Percentiles rank a stretch among this genome's conserved stretches.
Conservation (phyloP, 2,113 vertebrate species). For the Xyrauchen texanus region DNA sequence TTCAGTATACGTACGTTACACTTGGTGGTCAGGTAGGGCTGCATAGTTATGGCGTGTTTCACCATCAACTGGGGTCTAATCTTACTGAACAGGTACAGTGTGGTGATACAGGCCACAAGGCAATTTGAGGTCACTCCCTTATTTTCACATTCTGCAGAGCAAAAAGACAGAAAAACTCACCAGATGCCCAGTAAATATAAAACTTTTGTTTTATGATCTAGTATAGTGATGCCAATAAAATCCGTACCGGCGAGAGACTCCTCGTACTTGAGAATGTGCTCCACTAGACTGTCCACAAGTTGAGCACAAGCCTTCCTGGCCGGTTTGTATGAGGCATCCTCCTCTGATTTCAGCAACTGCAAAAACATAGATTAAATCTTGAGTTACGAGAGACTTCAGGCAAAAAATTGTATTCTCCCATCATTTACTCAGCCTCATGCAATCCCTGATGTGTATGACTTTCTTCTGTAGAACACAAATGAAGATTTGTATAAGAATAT, state of each 20-base stretch:
- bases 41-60: conserved; percentile 99
- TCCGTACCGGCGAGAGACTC: conserved; percentile 89
- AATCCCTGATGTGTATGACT: too few relatives aligned
- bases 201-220: neutral
- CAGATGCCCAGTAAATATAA: neutral
- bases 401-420: too few relatives aligned
- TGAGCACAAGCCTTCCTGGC: conserved; percentile 98
- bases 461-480: too few relatives aligned
- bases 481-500: too few relatives aligned
- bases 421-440: too few relatives aligned
- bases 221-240: neutral
- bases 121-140: conserved; percentile 92
- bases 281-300: conserved; percentile 97
- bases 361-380: conserved; percentile 8
- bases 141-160: conserved; percentile 78
- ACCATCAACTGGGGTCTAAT: conserved; percentile 98
- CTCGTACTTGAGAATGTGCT: conserved; percentile 98
- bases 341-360: conserved; percentile 93
- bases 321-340: conserved; percentile 95
- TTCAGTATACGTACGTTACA: conserved; percentile 87
- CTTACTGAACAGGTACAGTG: conserved; percentile 98
- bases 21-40: conserved; percentile 98
- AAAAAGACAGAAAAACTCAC: neutral
- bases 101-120: conserved; percentile 96
- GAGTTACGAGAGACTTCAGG: neutral